Evolutionary conservation across 2,113 vertebrate species (phyloP), one percentile per base, ranked within the genome.

Genomic region (Colinus virginianus): DNA sequence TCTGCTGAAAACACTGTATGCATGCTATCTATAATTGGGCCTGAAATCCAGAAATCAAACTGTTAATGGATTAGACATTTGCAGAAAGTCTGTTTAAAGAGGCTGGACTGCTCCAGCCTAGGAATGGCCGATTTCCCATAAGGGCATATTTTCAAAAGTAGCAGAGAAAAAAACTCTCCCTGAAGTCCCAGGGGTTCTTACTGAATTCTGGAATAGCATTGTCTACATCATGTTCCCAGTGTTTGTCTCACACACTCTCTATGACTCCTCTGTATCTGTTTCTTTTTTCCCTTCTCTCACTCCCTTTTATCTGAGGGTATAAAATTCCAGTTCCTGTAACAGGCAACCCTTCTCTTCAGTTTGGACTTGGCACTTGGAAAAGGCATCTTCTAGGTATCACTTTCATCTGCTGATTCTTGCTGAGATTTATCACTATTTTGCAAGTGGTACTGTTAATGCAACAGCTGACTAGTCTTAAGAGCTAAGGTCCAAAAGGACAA

Each of bases 1-100:
- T 79, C 82, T 67, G 13, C 45, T 86, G 49, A 78, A 45, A 87
- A 66, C 2, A 4, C n/a, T 67, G 36, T 89, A 85, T 80, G 78
- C 68, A 82, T 76, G 76, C 79, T 91, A 83, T 51, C 69, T 70
- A 36, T 90, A 93, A 56, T 23, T 64, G 53, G 61, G 61, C 23
- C 77, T 93, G 72, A 91, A 96, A 91, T 58, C 82, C 78, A 92
- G 74, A 93, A 75, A 95, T 88, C 75, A 84, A 90, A 92, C 95
- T 95, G 72, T 92, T 94, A 90, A 89, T 81, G 58, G 63, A 88
- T 88, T 63, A 88, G 86, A 92, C 68, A 84, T 84, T 88, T 90
- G 59, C 30, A 82, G 66, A 91, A 95, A 72, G 56, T 75, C 30
- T 91, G 69, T 89, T 90, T 93, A 68, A 93, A 94, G 63, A 92